Conservation (phyloP, 2,888 invertebrate genomes). For the Acleris laterana region DNA sequence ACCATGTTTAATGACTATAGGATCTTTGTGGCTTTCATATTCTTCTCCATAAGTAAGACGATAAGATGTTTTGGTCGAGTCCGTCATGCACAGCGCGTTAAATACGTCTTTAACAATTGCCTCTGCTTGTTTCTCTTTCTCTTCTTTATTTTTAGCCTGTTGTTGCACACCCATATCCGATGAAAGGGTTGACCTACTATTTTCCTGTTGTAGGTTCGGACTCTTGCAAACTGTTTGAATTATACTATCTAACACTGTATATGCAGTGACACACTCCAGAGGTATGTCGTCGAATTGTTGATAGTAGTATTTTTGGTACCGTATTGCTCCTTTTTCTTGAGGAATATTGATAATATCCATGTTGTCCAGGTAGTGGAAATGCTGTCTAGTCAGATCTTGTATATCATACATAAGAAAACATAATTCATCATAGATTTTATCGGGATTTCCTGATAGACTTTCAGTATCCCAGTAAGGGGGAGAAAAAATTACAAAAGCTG, state of each 20-base stretch:
- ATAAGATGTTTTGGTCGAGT: conserved; percentile 59
- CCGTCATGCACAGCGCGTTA: conserved; percentile 60
- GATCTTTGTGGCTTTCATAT: conserved; percentile 66
- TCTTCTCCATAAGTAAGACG: conserved; percentile 71
- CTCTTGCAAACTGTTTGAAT: conserved; percentile 57
- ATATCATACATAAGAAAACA: conserved; percentile 81
- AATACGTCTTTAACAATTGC: conserved; percentile 63
- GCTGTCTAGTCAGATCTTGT: conserved; percentile 79
- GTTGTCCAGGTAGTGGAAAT: conserved; percentile 73
- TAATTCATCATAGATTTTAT: conserved; percentile 79
- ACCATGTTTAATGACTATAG: conserved; percentile 67
- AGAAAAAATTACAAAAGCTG: conserved; percentile 72
- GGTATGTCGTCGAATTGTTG: conserved; percentile 58
- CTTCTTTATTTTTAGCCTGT: conserved; percentile 42
- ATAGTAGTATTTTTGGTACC: conserved; percentile 50
- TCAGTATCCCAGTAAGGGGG: conserved; percentile 69
- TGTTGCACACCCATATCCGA: conserved; percentile 49
- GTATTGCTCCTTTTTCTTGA: conserved; percentile 45
- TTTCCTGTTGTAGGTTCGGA: conserved; percentile 46
- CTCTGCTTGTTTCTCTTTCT: conserved; percentile 57
- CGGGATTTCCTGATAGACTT: conserved; percentile 59
- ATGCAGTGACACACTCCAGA: conserved; percentile 66
- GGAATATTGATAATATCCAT: conserved; percentile 71
- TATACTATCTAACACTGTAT: conserved; percentile 66
- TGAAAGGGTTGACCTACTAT: conserved; percentile 51